A percentile compares a stretch with the other conserved stretches of the same genome.
phyloP scores from a whole-genome alignment of 2,113 vertebrate genomes.

The Perca schrenkii region DNA sequence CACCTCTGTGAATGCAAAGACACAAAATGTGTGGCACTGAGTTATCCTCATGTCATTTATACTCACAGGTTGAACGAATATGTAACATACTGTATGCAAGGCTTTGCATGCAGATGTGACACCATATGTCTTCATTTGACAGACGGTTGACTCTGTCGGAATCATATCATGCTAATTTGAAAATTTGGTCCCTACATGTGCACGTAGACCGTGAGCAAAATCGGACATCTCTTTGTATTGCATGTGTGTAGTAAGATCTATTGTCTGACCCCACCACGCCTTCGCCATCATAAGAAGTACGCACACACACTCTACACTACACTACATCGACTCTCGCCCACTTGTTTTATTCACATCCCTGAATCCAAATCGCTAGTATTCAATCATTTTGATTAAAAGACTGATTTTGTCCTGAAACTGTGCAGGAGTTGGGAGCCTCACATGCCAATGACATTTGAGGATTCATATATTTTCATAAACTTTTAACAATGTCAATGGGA shows the following conservation, averaged over 20 bases:
- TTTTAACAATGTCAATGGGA: slow-evolving; percentile 98
- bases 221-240: slow-evolving; percentile 49
- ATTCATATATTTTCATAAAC: slow-evolving; percentile 98
- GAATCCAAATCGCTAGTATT: slow-evolving; percentile 92
- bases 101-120: slow-evolving; percentile 87
- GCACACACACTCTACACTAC: neutral
- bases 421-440: slow-evolving; percentile 89
- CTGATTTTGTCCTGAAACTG: slow-evolving; percentile 95
- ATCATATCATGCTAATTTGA: slow-evolving; percentile 74
- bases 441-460: slow-evolving; percentile 93
- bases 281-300: slow-evolving; percentile 26
- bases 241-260: slow-evolving; percentile 40
- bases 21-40: slow-evolving; percentile 87
- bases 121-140: slow-evolving; percentile 93
- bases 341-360: slow-evolving; percentile 87
- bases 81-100: slow-evolving; percentile 86
- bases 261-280: slow-evolving; percentile 36
- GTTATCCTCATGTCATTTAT: slow-evolving; percentile 87
- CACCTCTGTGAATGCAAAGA: slow-evolving; percentile 77
- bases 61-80: slow-evolving; percentile 89
- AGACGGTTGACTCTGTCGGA: slow-evolving; percentile 81
- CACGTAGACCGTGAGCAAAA: slow-evolving; percentile 26
- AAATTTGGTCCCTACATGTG: slow-evolving; percentile 39
- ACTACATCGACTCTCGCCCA: slow-evolving; percentile 36
- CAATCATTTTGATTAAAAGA: slow-evolving; percentile 99